Evolutionary conservation across 2,888 invertebrate species (phyloP).

Genomic region (Stramonita haemastoma): DNA sequence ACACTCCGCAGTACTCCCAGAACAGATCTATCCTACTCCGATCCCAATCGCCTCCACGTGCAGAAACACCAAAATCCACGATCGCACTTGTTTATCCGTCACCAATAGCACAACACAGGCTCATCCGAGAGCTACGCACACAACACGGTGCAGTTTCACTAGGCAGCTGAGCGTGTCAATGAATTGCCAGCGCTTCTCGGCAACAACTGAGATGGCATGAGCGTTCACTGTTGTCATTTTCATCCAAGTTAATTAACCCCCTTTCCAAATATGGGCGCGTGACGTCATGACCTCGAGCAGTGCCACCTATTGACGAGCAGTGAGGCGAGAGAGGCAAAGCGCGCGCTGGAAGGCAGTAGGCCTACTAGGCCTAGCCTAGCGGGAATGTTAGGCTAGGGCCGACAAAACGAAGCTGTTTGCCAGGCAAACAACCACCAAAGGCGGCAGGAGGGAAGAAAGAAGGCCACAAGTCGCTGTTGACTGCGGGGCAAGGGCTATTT

Average conservation of each 20-base stretch:
- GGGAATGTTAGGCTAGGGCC: neutral
- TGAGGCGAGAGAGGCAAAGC: constrained; percentile 31
- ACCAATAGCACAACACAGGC: constrained; percentile 1
- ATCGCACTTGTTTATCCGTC: constrained; percentile 28
- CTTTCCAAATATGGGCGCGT: constrained; percentile 49
- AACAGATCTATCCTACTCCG: too few relatives aligned
- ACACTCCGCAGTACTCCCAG: neutral
- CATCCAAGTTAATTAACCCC: constrained; percentile 48
- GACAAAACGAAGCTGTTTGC: neutral
- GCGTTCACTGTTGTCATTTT: constrained; percentile 48
- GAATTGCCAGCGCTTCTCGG: neutral
- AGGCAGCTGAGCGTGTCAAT: neutral
- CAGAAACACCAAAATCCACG: neutral
- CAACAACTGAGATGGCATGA: constrained; percentile 19
- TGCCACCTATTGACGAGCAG: constrained; percentile 48
- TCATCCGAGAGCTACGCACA: neutral
- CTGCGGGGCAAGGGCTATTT: neutral
- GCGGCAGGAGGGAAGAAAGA: neutral
- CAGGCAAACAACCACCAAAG: neutral
- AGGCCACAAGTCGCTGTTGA: neutral
- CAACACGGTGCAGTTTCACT: neutral
- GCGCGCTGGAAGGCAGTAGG: neutral
- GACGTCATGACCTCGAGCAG: constrained; percentile 51
- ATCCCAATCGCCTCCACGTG: constrained; percentile 3
- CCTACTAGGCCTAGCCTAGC: too few relatives aligned